A percentile compares a stretch with the other conserved stretches of the same genome.
phyloP scores from a whole-genome alignment of 2,888 invertebrate species.

The Patella pellucida region DNA sequence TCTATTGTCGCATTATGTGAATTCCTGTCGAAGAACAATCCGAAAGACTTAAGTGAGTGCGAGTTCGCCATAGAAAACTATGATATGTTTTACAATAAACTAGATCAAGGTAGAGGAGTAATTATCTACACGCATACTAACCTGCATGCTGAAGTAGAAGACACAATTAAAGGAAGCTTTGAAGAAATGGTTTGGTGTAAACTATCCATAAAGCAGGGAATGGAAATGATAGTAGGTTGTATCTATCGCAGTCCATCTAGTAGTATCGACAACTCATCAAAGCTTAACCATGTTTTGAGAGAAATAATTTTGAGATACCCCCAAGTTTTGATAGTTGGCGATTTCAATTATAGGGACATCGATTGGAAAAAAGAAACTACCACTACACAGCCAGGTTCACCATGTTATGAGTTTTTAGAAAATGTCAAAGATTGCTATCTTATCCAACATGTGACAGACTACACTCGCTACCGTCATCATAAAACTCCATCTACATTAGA shows the following conservation, averaged over 20 bases:
- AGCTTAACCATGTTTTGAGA: background rate
- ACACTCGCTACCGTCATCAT: background rate
- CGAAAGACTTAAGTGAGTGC: background rate
- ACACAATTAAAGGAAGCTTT: background rate
- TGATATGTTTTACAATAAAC: background rate
- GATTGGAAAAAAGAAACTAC: too few relatives aligned
- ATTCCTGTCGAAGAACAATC: background rate
- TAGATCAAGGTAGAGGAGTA: background rate
- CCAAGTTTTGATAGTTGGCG: background rate
- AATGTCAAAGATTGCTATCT: background rate
- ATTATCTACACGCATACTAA: background rate
- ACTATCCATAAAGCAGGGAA: background rate
- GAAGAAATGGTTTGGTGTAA: slow-evolving; percentile 8
- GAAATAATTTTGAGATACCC: background rate
- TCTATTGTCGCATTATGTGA: background rate
- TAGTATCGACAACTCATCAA: background rate
- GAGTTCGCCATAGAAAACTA: background rate
- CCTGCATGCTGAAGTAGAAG: background rate
- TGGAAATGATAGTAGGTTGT: background rate
- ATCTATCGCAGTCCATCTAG: background rate
- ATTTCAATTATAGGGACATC: too few relatives aligned
- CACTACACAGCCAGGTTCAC: background rate
- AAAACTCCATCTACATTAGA: background rate
- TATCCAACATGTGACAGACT: background rate
- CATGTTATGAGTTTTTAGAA: background rate